Percentiles rank a stretch among this genome's conserved stretches.
Evolutionary conservation across 2,888 invertebrate genomes (phyloP).

Genomic region (Ormia ochracea): DNA sequence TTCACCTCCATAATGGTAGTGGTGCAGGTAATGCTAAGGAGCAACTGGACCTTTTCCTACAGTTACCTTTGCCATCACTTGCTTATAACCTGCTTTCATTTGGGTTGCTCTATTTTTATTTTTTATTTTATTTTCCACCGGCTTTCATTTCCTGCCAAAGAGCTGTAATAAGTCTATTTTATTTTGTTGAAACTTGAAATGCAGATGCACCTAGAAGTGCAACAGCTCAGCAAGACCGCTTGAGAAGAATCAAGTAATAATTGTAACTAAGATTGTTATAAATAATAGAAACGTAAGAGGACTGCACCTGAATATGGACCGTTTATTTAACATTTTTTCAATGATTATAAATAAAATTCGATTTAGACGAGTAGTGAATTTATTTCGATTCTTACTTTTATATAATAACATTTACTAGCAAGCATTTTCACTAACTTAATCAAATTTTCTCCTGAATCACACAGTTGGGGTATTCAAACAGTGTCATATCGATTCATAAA

Average conservation of each 20-base stretch:
- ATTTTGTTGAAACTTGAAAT: slow-evolving; percentile 5
- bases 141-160: slow-evolving; percentile 33
- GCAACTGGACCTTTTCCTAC: slow-evolving; percentile 22
- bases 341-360: too few relatives aligned
- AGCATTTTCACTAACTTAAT: too few relatives aligned
- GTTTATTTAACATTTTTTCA: too few relatives aligned
- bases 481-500: too few relatives aligned
- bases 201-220: slow-evolving; percentile 18
- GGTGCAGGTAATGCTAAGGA: slow-evolving; percentile 3
- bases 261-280: too few relatives aligned
- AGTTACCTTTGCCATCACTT: slow-evolving; percentile 29
- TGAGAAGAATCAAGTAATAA: neutral
- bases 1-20: neutral
- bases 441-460: too few relatives aligned
- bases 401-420: too few relatives aligned
- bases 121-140: neutral
- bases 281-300: too few relatives aligned
- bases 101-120: neutral
- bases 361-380: too few relatives aligned
- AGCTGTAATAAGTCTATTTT: slow-evolving; percentile 41
- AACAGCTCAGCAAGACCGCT: neutral
- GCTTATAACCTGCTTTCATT: slow-evolving; percentile 35
- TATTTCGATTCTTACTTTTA: too few relatives aligned
- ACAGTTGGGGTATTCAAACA: too few relatives aligned
- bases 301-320: too few relatives aligned